Conservation (phyloP, 2,797 vertebrate genomes). For the Pachyuromys duprasi region DNA sequence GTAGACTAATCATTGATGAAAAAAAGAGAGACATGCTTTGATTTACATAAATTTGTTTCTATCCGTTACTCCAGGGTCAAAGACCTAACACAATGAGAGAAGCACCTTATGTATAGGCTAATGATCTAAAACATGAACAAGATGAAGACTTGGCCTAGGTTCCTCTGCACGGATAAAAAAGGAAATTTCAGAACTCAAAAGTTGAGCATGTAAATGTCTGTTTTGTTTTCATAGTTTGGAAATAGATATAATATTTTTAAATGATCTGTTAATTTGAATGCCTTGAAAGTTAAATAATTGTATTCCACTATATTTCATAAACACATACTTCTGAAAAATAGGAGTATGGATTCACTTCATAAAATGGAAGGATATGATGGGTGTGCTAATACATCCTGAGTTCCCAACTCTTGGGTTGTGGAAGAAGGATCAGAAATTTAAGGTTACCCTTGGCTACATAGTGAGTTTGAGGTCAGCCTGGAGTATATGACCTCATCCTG, state of each 20-base stretch:
- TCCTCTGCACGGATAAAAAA: not conserved
- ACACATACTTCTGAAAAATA: not conserved
- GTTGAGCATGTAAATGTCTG: not conserved
- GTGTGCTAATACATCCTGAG: not conserved
- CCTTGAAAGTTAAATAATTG: not conserved
- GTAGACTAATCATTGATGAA: not conserved
- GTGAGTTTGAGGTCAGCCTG: not conserved
- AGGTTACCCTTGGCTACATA: not conserved
- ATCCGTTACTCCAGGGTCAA: conserved; percentile 1
- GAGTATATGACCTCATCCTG: not conserved
- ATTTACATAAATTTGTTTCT: not conserved
- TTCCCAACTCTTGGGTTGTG: not conserved
- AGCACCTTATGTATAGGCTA: not conserved
- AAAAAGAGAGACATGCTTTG: not conserved
- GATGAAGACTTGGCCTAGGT: not conserved
- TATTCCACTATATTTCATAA: not conserved
- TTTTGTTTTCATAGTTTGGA: conserved; percentile 22
- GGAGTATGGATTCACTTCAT: not conserved
- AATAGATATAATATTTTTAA: not conserved
- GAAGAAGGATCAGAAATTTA: not conserved
- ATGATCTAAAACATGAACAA: not conserved
- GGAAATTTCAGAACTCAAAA: conserved; percentile 36
- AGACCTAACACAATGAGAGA: not conserved
- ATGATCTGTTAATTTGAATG: not conserved
- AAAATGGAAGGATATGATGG: not conserved